Base-by-base conservation (phyloP, 1,140 invertebrate species). In the Mya arenaria region DNA sequence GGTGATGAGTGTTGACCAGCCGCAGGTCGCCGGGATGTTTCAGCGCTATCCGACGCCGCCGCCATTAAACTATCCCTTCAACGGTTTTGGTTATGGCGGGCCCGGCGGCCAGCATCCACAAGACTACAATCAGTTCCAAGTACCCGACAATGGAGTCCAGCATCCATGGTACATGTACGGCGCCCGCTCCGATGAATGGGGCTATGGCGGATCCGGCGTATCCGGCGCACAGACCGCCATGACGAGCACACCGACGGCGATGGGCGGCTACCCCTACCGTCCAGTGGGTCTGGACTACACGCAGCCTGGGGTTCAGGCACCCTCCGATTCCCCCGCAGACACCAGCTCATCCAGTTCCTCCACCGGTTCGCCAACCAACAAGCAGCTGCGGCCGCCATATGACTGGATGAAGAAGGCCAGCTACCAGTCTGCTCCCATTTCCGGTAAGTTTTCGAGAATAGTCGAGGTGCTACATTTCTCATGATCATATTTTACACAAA, bases 401-500 rank as follows among this genome's bases (percentile, higher is more conserved):
- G 86, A 87, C 60, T 87, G 86, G 86, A 87, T 87, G 86, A 87
- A 87, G 80, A 87, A 87, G 55, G 80, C 86, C 1, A 66, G 82
- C 0, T 87, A 87, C 71, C 82, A 84, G 37, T 63, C 75, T 0
- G 80, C 79, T 4, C 82, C 86, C 0, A 30, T 58, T 37, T 77
- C 82, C 37, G 86, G 86, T 85, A 71, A 80, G 75, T 44, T 37
- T 65, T 25, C 32, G 30, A 28, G 44, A 48, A 48, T 13, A 48
- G 44, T 48, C 10, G n/a, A 13, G 44, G 10, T 13, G 10, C n/a
- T 48, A n/a, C n/a, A n/a, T n/a, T n/a, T n/a, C n/a, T n/a, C n/a
- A n/a, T n/a, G n/a, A n/a, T n/a, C n/a, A n/a, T n/a, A n/a, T n/a
- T n/a, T n/a, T n/a, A n/a, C n/a, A n/a, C n/a, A n/a, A n/a, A n/a